phyloP scores from a whole-genome alignment of 1,140 invertebrate species.

The Cydia strobilella region DNA sequence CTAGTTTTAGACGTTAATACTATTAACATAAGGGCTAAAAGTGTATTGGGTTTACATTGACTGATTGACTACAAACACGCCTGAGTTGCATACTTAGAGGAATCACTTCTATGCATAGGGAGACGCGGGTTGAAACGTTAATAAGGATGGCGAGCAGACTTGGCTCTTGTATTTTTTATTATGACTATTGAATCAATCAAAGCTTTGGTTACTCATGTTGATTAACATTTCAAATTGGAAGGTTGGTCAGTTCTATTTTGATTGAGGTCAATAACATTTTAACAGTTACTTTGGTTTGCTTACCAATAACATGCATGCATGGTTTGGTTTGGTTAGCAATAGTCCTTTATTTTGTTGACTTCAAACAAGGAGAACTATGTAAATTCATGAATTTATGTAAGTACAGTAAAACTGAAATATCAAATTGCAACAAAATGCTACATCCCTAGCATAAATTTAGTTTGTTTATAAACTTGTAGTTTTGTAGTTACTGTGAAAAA shows the following conservation, averaged over 20 bases:
- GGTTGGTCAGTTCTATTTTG: conserved; percentile 9
- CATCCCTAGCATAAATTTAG: too few relatives aligned
- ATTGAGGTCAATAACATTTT: background rate
- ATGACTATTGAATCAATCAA: background rate
- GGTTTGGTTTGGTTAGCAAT: too few relatives aligned
- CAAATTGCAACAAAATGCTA: too few relatives aligned
- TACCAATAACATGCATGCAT: too few relatives aligned
- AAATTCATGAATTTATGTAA: background rate
- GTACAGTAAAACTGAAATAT: too few relatives aligned
- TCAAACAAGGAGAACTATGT: background rate
- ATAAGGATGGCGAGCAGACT: conserved; percentile 19
- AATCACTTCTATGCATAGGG: conserved; percentile 15
- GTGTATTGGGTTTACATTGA: background rate
- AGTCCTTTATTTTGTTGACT: background rate
- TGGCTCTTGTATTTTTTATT: conserved; percentile 6
- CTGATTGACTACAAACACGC: background rate
- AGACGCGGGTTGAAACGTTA: conserved; percentile 18
- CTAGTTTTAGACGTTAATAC: background rate
- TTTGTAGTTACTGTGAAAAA: too few relatives aligned
- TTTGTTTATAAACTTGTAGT: too few relatives aligned
- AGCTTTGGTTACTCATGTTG: background rate
- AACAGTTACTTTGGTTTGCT: background rate
- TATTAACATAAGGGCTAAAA: background rate
- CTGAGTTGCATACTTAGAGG: conserved; percentile 27
- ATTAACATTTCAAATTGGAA: conserved; percentile 1